Conservation (phyloP, 1,140 invertebrate species). For the Brachionus koreanus region DNA sequence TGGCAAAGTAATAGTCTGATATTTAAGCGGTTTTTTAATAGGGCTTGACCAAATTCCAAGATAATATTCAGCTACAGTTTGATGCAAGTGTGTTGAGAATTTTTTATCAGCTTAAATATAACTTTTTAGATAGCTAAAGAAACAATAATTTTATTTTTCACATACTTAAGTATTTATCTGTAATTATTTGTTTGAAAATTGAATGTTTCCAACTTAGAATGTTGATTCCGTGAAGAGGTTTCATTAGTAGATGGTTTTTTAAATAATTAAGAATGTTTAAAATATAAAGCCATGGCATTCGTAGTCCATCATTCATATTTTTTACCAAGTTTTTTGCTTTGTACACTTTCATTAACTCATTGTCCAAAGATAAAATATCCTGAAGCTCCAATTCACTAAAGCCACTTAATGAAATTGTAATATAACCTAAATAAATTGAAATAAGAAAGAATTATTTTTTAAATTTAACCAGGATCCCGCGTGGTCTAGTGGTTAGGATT, state of each 20-base stretch:
- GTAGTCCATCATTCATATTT: not conserved
- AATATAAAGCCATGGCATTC: conserved; percentile 16
- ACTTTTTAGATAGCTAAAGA: not conserved
- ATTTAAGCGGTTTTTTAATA: conserved; percentile 7
- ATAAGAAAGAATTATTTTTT: not conserved
- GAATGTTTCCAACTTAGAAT: conserved; percentile 19
- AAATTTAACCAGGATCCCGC: not conserved
- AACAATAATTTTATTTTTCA: not conserved
- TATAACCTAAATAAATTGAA: not conserved
- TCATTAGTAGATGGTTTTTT: not conserved
- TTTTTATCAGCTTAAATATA: not conserved
- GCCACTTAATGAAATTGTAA: not conserved
- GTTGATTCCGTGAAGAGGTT: conserved; percentile 21
- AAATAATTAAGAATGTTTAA: not conserved
- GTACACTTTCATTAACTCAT: conserved; percentile 2
- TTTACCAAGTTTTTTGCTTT: conserved; percentile 5
- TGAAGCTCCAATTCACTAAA: conserved; percentile 33
- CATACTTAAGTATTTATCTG: conserved; percentile 24
- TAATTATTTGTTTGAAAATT: conserved; percentile 32
- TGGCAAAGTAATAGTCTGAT: not conserved
- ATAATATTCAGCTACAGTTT: conserved; percentile 18
- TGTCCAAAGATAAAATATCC: conserved; percentile 36
- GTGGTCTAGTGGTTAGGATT: not conserved
- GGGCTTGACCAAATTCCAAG: conserved; percentile 18
- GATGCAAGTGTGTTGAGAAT: not conserved